Evolutionary conservation across 2,113 vertebrate genomes (phyloP).

Genomic region (Corythaeola cristata): DNA sequence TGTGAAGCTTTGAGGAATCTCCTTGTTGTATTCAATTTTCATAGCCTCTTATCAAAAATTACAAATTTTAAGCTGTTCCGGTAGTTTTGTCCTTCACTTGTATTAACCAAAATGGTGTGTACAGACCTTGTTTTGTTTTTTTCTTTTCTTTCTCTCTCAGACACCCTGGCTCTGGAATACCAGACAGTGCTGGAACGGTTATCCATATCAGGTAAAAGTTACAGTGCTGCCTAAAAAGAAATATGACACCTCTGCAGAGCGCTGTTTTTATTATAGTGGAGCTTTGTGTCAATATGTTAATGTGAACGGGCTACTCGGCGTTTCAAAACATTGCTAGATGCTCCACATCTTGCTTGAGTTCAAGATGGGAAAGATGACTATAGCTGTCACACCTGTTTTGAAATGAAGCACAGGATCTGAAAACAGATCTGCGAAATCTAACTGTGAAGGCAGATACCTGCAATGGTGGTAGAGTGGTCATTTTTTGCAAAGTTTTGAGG

Average conservation of each 20-base stretch:
- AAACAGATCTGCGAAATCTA: neutral
- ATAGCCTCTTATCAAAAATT: neutral
- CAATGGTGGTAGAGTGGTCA: neutral
- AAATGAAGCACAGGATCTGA: neutral
- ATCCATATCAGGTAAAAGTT: conserved; percentile 92
- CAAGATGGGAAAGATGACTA: neutral
- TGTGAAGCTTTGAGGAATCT: neutral
- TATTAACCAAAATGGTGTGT: neutral
- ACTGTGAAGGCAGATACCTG: neutral
- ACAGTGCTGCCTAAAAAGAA: neutral
- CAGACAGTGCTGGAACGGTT: conserved; percentile 95
- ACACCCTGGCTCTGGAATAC: conserved; percentile 95
- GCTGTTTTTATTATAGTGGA: neutral
- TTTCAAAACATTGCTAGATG: neutral
- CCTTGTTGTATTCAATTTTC: neutral
- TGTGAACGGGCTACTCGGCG: neutral
- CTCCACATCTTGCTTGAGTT: neutral
- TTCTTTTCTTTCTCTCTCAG: conserved; percentile 69
- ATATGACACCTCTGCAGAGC: neutral
- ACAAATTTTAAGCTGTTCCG: neutral
- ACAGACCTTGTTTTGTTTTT: neutral
- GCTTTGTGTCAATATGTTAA: neutral
- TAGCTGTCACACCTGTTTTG: neutral
- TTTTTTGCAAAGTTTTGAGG: neutral
- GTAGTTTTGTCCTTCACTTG: neutral